Percentiles rank a stretch among this genome's conserved stretches.
These are phyloP conservation scores for Coenobita brevimanus DNA, from an alignment of 1,140 invertebrate genomes.

Conservation along the genomic window DNA sequence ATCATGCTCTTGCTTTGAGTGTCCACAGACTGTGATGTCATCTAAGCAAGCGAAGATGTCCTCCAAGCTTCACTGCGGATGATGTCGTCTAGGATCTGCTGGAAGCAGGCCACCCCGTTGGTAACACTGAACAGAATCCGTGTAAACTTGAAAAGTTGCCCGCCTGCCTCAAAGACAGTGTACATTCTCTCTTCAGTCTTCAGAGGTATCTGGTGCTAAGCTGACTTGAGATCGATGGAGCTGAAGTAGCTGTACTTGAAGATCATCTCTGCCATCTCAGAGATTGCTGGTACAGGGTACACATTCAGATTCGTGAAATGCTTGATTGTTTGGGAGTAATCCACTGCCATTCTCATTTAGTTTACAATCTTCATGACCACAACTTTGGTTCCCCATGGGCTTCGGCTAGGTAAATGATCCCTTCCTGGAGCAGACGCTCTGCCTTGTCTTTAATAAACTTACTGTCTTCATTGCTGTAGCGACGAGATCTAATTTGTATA, in stretches of 20 bases:
- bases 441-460: slow-evolving; percentile 15
- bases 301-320: slow-evolving; percentile 26
- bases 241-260: slow-evolving; percentile 24
- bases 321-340: slow-evolving; percentile 19
- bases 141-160: slow-evolving; percentile 20
- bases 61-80: slow-evolving; percentile 8
- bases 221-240: slow-evolving; percentile 25
- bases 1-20: slow-evolving; percentile 4
- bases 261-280: background rate
- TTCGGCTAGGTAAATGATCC: slow-evolving; percentile 3
- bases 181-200: slow-evolving; percentile 15
- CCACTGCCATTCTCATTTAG: slow-evolving; percentile 13
- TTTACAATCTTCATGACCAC: slow-evolving; percentile 2
- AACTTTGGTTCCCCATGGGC: background rate
- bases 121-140: background rate
- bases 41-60: slow-evolving; percentile 22
- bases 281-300: background rate
- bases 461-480: background rate
- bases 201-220: slow-evolving; percentile 17
- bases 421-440: background rate
- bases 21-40: slow-evolving; percentile 16
- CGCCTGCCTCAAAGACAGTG: background rate
- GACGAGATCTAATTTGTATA: slow-evolving; percentile 13
- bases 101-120: too few species aligned
- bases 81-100: slow-evolving; percentile 20